These are phyloP conservation scores for Myiothlypis chrysogaster DNA, from an alignment of 2,797 vertebrate species.

Conservation along the genomic window DNA sequence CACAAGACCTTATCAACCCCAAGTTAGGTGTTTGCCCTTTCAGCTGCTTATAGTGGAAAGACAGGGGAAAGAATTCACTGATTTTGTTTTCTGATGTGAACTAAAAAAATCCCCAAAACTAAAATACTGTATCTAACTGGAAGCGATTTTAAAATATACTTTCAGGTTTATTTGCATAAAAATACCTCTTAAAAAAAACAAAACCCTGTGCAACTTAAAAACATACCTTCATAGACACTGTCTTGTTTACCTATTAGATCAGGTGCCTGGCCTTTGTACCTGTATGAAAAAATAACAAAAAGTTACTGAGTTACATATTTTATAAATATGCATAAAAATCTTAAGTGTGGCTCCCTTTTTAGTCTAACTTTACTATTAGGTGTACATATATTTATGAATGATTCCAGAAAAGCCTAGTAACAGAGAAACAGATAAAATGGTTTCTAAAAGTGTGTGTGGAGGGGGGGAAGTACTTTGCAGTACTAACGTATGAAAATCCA, in stretches of 20 bases:
- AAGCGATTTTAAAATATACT: background rate
- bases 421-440: background rate
- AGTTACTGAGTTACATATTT: background rate
- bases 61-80: rapidly evolving
- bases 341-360: background rate
- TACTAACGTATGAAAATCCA: background rate
- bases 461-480: background rate
- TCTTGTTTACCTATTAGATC: constrained; percentile 98
- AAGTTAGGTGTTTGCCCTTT: background rate
- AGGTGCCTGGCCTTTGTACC: constrained; percentile 95
- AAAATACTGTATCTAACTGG: background rate
- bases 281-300: constrained; percentile 58
- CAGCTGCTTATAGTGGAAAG: background rate
- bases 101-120: background rate
- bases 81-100: background rate
- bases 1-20: background rate
- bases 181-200: background rate
- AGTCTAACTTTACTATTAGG: background rate
- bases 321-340: background rate
- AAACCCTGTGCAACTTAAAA: background rate
- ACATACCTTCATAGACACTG: constrained; percentile 96
- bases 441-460: background rate
- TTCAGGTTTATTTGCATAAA: background rate
- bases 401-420: background rate
- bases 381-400: background rate